phyloP scores from a whole-genome alignment of 2,888 invertebrate species.

The Acleris cristana region DNA sequence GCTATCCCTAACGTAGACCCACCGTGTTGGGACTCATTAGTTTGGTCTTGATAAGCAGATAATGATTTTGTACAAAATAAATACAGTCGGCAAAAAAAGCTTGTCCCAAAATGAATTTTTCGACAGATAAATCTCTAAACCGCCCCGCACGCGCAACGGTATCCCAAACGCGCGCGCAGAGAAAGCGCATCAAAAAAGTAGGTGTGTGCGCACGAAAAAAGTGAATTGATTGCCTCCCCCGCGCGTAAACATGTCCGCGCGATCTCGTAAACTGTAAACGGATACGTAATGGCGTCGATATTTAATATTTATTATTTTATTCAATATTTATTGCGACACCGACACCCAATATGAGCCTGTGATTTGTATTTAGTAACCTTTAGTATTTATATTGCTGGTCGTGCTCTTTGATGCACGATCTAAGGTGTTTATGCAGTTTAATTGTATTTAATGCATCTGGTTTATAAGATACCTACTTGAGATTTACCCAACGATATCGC shows the following conservation, averaged over 20 bases:
- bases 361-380: conserved; percentile 75
- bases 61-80: too few relatives aligned
- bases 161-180: conserved; percentile 54
- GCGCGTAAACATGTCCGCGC: conserved; percentile 79
- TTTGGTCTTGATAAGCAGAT: too few relatives aligned
- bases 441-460: conserved; percentile 27
- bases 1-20: too few relatives aligned
- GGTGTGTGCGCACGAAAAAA: conserved; percentile 65
- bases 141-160: conserved; percentile 35
- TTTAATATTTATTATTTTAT: conserved; percentile 82
- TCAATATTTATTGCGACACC: conserved; percentile 82
- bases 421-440: conserved; percentile 37
- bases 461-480: too few relatives aligned
- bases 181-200: conserved; percentile 59
- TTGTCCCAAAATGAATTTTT: too few relatives aligned
- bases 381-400: conserved; percentile 47
- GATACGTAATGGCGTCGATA: conserved; percentile 82
- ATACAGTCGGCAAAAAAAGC: too few relatives aligned
- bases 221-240: conserved; percentile 73
- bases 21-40: too few relatives aligned
- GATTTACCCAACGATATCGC: too few relatives aligned
- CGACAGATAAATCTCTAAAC: conserved; percentile 5
- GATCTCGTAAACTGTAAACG: conserved; percentile 82
- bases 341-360: conserved; percentile 79
- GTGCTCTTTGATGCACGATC: conserved; percentile 49